phyloP scores from a whole-genome alignment of 2,797 vertebrate species.

The Synaphobranchus kaupii region DNA sequence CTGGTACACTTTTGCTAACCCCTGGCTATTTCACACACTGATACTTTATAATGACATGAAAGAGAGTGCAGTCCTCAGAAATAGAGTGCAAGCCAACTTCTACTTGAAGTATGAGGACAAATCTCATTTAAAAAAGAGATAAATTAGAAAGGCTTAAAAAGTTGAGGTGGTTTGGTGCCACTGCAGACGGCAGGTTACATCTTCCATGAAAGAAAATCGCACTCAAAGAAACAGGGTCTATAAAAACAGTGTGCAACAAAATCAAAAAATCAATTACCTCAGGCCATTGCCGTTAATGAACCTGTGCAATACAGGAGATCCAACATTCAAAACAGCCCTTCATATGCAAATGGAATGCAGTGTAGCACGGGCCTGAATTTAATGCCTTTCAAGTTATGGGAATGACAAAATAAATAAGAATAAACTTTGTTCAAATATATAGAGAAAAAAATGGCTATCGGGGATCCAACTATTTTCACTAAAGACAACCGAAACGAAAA shows the following conservation, averaged over 20 bases:
- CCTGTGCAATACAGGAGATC: conserved; percentile 1
- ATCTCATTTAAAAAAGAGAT: background rate
- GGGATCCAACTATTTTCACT: background rate
- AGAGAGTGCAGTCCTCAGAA: background rate
- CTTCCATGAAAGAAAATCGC: background rate
- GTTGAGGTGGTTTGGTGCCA: background rate
- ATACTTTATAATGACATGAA: background rate
- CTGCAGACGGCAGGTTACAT: background rate
- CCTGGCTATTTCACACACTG: background rate
- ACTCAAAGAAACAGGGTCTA: background rate
- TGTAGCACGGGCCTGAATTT: background rate
- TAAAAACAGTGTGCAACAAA: background rate
- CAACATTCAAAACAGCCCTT: background rate
- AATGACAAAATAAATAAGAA: background rate
- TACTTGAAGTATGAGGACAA: background rate
- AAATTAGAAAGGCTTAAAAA: background rate
- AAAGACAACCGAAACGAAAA: background rate
- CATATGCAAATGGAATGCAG: background rate
- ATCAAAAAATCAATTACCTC: background rate
- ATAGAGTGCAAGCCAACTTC: background rate
- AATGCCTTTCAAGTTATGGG: background rate
- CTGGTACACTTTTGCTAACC: background rate
- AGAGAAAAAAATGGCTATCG: background rate
- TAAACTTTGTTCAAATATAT: background rate
- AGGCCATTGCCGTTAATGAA: background rate